phyloP scores from a whole-genome alignment of 2,888 invertebrate genomes.

The Coremacera marginata region DNA sequence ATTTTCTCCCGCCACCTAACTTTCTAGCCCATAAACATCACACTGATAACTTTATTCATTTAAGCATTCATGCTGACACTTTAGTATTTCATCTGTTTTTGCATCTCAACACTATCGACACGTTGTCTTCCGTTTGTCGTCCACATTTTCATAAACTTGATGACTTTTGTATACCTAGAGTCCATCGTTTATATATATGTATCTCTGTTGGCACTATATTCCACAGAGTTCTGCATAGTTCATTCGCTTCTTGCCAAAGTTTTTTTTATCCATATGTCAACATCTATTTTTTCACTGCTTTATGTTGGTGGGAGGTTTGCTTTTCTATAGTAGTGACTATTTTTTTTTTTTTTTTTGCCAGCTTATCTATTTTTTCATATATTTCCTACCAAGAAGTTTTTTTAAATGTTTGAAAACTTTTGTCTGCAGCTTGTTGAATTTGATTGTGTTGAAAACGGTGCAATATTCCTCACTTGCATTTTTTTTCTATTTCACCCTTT shows the following conservation, averaged over 20 bases:
- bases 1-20: not conserved
- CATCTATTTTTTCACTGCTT: conserved; percentile 57
- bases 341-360: conserved; percentile 47
- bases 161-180: not conserved
- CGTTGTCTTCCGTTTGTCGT: too few species aligned
- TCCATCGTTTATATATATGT: too few species aligned
- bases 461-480: conserved; percentile 54
- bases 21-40: not conserved
- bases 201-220: too few species aligned
- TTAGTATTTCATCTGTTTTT: not conserved
- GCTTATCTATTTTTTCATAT: not conserved
- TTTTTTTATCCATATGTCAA: conserved; percentile 50
- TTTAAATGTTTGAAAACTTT: not conserved
- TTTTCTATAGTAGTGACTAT: conserved; percentile 44
- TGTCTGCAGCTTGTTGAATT: not conserved
- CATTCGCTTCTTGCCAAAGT: not conserved
- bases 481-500: conserved; percentile 49
- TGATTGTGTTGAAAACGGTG: conserved; percentile 59
- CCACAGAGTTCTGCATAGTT: too few species aligned
- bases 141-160: not conserved
- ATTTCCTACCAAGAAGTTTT: not conserved
- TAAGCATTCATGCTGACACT: conserved; percentile 9
- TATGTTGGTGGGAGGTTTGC: conserved; percentile 51
- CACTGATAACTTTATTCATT: not conserved
- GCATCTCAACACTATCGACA: not conserved